Evolutionary conservation across 2,113 vertebrate species (phyloP), one percentile per base, ranked within the genome.

Genomic region (Chamaetylas fuelleborni): DNA sequence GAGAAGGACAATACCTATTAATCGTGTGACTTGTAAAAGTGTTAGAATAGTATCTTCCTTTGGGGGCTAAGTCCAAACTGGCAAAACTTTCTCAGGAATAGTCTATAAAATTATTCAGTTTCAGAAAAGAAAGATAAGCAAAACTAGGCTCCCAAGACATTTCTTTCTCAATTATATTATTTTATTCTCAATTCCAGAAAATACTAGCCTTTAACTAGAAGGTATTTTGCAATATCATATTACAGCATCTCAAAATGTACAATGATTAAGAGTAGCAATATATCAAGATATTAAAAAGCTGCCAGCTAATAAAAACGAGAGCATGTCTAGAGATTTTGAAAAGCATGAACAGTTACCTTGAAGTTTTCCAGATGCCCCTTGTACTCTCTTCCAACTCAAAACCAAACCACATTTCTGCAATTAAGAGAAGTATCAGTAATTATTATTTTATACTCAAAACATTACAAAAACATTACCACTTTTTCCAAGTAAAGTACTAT

Each of bases 361-460:
- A 96, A 99, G 99, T 97, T 99, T 99, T 96, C 99, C 99, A 96
- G 99, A 99, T 91, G 99, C 99, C 65, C 99, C 99, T 96, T 99
- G 99, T 34, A 99, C 99, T 98, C 99, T 98, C 96, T 99, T 99
- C 99, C 99, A 99, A 95, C 99, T 99, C 92, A 99, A 98, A 97
- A 99, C 99, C 97, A 99, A 98, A 85, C 99, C 99, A 97, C 99
- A 99, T 99, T 99, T 99, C 99, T 98, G 96, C 97, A 96, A 73
- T 70, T 81, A 92, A 97, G 71, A 92, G 61, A 92, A 38, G 29
- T 58, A 94, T 8, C 11, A 93, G 42, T 91, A 87, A 89, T 47
- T 58, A 77, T 33, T 38, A 79, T n/a, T 43, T 77, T 62, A 64
- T 61, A 31, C 56, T 74, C 11, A 78, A 73, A 73, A 70, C 42